A percentile compares a stretch with the other conserved stretches of the same genome.
These are phyloP conservation scores for Neolamprologus ventralis DNA, from an alignment of 2,113 vertebrate species.

Conservation along the genomic window DNA sequence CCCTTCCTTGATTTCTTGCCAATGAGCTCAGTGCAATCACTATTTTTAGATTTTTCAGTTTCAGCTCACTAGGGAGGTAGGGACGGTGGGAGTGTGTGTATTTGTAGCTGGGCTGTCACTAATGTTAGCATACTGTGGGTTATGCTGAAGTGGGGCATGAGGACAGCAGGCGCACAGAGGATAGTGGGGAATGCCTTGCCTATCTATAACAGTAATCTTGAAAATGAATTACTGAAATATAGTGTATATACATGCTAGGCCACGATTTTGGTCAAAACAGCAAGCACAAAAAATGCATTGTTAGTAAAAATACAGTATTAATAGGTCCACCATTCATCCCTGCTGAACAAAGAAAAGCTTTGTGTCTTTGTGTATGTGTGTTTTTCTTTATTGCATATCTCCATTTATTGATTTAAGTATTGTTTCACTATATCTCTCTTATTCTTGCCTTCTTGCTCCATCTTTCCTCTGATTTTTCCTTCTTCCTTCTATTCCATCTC, in stretches of 20 bases:
- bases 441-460: not conserved
- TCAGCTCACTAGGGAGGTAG: constrained; percentile 42
- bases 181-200: constrained; percentile 4
- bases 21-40: constrained; percentile 47
- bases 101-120: constrained; percentile 21
- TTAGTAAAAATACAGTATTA: not conserved
- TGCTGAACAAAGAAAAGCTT: not conserved
- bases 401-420: not conserved
- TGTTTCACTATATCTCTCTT: not conserved
- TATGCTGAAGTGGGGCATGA: constrained; percentile 29
- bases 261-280: not conserved
- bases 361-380: not conserved
- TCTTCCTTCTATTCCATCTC: not conserved
- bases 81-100: constrained; percentile 6
- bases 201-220: constrained; percentile 15
- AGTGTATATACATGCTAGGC: not conserved
- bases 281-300: not conserved
- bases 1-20: constrained; percentile 25
- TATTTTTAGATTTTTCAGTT: constrained; percentile 71
- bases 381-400: not conserved
- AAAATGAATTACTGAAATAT: not conserved
- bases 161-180: constrained; percentile 22
- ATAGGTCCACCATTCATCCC: not conserved
- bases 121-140: constrained; percentile 2
- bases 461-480: not conserved